A percentile compares a stretch with the other conserved stretches of the same genome.
These are phyloP conservation scores for Homalodisca vitripennis DNA, from an alignment of 1,140 invertebrate genomes.

Conservation along the genomic window DNA sequence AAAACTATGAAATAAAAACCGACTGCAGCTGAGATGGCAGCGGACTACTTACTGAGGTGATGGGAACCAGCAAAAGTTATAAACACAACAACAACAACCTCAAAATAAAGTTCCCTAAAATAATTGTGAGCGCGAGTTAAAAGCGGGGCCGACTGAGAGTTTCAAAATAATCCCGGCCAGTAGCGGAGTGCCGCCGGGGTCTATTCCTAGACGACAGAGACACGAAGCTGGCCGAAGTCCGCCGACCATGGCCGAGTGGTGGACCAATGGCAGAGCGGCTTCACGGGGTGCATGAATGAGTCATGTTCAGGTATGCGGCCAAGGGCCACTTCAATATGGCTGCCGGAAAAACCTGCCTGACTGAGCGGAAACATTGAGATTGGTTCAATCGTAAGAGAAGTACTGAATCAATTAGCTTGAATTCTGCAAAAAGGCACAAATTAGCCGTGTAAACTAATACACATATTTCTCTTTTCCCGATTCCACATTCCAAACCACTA, in stretches of 20 bases:
- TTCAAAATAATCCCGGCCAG: conserved; percentile 23
- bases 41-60: conserved; percentile 25
- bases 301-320: conserved; percentile 7
- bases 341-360: background rate
- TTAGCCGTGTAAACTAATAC: no score
- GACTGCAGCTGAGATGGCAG: background rate
- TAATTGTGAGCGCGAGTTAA: conserved; percentile 27
- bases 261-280: conserved; percentile 4
- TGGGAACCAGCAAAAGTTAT: conserved; percentile 27
- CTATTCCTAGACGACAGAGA: background rate
- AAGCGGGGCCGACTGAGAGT: conserved; percentile 26
- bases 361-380: background rate
- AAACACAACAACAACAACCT: conserved; percentile 28
- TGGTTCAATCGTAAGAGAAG: no score
- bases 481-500: no score
- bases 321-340: background rate
- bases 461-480: no score
- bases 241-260: background rate
- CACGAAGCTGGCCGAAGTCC: background rate
- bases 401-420: no score
- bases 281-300: background rate
- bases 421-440: no score
- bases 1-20: conserved; percentile 15
- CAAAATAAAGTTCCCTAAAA: conserved; percentile 29
- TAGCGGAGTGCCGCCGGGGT: background rate